A percentile compares a stretch with the other conserved stretches of the same genome.
phyloP scores from a whole-genome alignment of 2,888 invertebrate species.

The Abrostola triplasia region DNA sequence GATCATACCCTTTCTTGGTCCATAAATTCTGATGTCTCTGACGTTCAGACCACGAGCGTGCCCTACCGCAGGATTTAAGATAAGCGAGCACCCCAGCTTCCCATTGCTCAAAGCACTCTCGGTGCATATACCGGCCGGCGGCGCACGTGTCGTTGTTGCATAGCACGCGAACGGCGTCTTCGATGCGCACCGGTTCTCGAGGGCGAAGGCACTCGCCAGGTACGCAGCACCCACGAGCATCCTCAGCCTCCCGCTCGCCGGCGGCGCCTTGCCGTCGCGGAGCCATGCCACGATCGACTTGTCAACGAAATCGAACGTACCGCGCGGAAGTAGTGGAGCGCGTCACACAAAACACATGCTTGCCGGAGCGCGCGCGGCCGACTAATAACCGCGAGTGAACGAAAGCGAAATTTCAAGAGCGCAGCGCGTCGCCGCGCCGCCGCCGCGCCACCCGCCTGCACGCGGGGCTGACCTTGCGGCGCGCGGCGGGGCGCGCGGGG shows the following conservation, averaged over 20 bases:
- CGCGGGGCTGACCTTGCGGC: slow-evolving; percentile 80
- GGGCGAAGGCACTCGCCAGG: slow-evolving; percentile 94
- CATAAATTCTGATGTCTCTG: slow-evolving; percentile 98
- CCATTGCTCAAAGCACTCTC: slow-evolving; percentile 98
- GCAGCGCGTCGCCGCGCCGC: slow-evolving; percentile 83
- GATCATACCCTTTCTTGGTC: slow-evolving; percentile 99
- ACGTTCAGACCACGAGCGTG: slow-evolving; percentile 97
- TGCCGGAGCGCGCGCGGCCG: slow-evolving; percentile 88
- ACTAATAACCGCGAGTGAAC: slow-evolving; percentile 89
- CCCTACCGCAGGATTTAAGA: slow-evolving; percentile 96
- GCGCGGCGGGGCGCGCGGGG: slow-evolving; percentile 73
- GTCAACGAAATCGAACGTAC: slow-evolving; percentile 83
- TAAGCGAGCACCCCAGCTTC: slow-evolving; percentile 96
- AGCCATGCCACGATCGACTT: slow-evolving; percentile 80
- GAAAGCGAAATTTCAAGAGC: slow-evolving; percentile 92
- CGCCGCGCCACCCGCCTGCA: slow-evolving; percentile 79
- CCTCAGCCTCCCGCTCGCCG: slow-evolving; percentile 84
- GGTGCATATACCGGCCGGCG: slow-evolving; percentile 97
- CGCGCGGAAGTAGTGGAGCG: slow-evolving; percentile 74
- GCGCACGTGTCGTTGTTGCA: slow-evolving; percentile 98
- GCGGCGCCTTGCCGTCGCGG: slow-evolving; percentile 86
- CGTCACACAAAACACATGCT: slow-evolving; percentile 89
- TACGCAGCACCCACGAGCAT: slow-evolving; percentile 92
- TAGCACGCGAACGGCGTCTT: slow-evolving; percentile 95
- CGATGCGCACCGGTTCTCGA: slow-evolving; percentile 89